phyloP scores from a whole-genome alignment of 2,797 vertebrate genomes.

The Oreochromis grahami region DNA sequence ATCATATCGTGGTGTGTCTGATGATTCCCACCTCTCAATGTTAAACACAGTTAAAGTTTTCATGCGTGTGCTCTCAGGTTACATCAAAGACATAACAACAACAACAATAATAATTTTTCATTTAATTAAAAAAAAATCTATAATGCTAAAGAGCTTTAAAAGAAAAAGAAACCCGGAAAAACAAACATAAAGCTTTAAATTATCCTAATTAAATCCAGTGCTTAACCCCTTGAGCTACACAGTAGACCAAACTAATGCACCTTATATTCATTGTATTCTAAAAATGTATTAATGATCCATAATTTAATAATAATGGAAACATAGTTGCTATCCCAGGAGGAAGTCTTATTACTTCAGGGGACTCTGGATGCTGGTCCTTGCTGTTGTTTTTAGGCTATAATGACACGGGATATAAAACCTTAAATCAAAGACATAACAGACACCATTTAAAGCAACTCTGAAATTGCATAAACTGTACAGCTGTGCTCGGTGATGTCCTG shows the following conservation, averaged over 20 bases:
- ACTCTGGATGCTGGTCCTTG: background rate
- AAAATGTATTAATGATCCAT: accelerated
- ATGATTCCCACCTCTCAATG: background rate
- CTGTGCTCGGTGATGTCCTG: background rate
- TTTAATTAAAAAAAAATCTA: background rate
- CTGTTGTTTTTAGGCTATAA: background rate
- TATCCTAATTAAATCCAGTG: background rate
- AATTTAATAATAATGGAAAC: background rate
- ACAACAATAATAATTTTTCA: background rate
- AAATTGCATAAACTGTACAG: background rate
- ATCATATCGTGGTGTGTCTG: background rate
- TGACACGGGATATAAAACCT: background rate
- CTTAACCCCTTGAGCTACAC: background rate
- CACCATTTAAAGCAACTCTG: background rate
- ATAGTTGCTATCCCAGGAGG: background rate
- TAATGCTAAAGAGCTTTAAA: background rate
- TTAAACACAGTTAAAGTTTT: accelerated
- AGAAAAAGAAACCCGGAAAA: background rate
- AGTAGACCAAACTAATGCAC: background rate
- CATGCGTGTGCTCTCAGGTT: background rate
- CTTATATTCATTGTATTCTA: background rate
- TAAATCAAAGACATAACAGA: background rate
- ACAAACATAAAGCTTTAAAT: background rate
- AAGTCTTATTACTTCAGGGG: background rate
- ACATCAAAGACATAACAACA: background rate